Base-by-base conservation (phyloP, 2,113 vertebrate species). In the Kryptolebias marmoratus region DNA sequence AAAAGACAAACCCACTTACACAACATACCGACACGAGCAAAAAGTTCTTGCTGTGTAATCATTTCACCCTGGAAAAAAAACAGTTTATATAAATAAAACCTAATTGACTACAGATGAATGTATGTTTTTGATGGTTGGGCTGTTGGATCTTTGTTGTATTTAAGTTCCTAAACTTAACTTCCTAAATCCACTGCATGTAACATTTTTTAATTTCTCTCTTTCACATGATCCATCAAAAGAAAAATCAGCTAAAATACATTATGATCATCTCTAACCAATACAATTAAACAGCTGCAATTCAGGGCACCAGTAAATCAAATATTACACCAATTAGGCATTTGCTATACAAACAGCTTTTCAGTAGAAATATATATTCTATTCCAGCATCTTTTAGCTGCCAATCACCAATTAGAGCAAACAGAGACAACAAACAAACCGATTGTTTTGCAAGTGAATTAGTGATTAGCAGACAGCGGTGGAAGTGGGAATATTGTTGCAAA, bases 401-500 rank as follows among this genome's bases (percentile, higher is more conserved):
- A 68, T 83, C 82, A 83, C 62, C 65, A 77, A 79, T 73, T 76
- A 79, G 53, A 74, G 55, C 59, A 54, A 50, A 44, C 62, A 45
- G 59, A 63, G 64, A 75, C 69, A 73, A 55, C 22, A 68, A 68
- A 75, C 73, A 54, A 61, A 67, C 48, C 4, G 7, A 71, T 59
- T 73, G 72, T 79, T 87, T 63, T 71, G 61, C 53, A 42, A 57
- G 62, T 76, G 71, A 60, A 71, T 79, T 49, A 65, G 69, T 81
- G 66, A 77, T 77, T 14, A 70, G 45, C 68, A 72, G 71, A 49
- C 68, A 14, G 55, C 4, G 9, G 55, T 36, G 39, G 54, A 64
- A 32, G 64, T 31, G 60, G 64, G 53, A 3, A 50, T 6, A 30
- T 47, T 39, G 62, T 42, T 61, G 67, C 16, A 44, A 50, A 66